Base-by-base conservation (phyloP, 37 sponge, comb jelly and placozoan genomes). In the Crambe crambe region DNA sequence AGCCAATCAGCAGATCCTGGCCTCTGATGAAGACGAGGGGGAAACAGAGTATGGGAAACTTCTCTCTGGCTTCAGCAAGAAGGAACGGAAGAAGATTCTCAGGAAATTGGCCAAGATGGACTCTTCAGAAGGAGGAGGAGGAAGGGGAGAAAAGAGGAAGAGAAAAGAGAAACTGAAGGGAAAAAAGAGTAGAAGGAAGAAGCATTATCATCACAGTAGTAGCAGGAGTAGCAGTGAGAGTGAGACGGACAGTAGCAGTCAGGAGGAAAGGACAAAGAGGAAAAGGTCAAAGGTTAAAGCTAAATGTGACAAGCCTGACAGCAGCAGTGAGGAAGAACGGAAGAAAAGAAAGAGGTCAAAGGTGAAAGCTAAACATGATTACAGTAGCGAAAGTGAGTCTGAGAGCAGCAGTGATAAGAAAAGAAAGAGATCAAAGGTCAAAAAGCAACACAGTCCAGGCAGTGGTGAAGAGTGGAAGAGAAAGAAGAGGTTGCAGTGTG, bases 1-100 rank as follows among this genome's bases (percentile, higher is more conserved):
- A 51, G 25, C 58, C 38, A 87, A 91, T 61, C 95, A 94, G 83
- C 90, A 90, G 73, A 75, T 78, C 37, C 22, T 86, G 18, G 74
- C 67, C 37, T 76, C 79, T 18, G 82, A 82, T 51, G 91, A 85
- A 18, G 94, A 93, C 32, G 82, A 82, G 59, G n/a, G n/a, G n/a
- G 75, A 63, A 36, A 41, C 61, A 34, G 78, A 70, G 3, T 68
- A 62, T 58, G 67, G 77, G 23, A 74, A 92, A 29, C 66, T 85
- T 9, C 74, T 92, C 0, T 75, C 76, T 29, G 79, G 84, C 30
- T 77, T 92, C 66, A 41, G 73, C 29, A 78, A 80, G 31, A 82
- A 93, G 32, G 82, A 89, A 60, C 51, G 78, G 32, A 77, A 77
- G 72, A 91, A 64, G 83, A 71, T 95, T 31, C 69, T 87, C 10